phyloP scores from a whole-genome alignment of 1,140 invertebrate genomes.

The Leptoteleia sp. region DNA sequence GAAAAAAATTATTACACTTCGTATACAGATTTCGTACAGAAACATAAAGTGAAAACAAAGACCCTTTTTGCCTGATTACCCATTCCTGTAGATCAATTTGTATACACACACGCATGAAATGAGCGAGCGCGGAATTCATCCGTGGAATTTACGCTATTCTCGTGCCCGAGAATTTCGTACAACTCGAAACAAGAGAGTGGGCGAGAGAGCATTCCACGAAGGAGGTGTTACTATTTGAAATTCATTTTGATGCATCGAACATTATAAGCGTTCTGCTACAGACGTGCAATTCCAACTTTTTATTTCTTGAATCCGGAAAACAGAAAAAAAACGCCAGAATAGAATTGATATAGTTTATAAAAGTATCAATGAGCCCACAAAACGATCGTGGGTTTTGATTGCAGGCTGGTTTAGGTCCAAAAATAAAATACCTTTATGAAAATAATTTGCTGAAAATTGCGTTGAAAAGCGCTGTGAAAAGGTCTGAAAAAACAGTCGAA shows the following conservation, averaged over 20 bases:
- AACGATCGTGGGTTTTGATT: no score
- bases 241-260: conserved; percentile 6
- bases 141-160: conserved; percentile 26
- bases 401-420: not conserved
- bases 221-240: conserved; percentile 2
- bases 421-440: no score
- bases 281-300: not conserved
- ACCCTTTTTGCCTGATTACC: not conserved
- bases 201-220: conserved; percentile 3
- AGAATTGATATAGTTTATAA: no score
- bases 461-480: no score
- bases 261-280: conserved; percentile 1
- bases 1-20: no score
- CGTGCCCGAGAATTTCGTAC: conserved; percentile 13
- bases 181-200: conserved; percentile 10
- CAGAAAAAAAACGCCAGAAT: not conserved
- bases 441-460: no score
- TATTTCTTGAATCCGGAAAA: not conserved
- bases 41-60: no score
- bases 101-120: not conserved
- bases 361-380: no score
- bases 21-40: no score
- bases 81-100: not conserved
- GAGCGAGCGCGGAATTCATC: not conserved
- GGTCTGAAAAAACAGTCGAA: no score